These are phyloP conservation scores for Cephalopholis sonnerati DNA, from an alignment of 2,113 vertebrate genomes.

Conservation along the genomic window DNA sequence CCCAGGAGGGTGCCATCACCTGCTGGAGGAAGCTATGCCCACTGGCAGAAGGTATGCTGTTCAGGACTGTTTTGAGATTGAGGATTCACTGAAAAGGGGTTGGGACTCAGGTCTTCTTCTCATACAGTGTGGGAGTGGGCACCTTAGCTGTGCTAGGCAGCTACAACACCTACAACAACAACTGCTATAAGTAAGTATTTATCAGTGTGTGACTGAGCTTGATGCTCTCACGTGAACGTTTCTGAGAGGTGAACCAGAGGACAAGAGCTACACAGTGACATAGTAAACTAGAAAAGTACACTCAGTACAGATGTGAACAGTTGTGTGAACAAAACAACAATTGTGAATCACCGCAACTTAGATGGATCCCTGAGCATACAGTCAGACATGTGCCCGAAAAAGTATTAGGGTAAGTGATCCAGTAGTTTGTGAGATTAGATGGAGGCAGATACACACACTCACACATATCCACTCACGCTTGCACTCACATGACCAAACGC, in stretches of 20 bases:
- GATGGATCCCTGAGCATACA: too few relatives aligned
- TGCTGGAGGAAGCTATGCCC: conserved; percentile 84
- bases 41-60: conserved; percentile 76
- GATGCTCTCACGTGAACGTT: background rate
- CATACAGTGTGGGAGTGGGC: conserved; percentile 80
- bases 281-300: too few relatives aligned
- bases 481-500: background rate
- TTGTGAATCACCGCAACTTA: too few relatives aligned
- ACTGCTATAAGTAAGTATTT: conserved; percentile 82
- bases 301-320: too few relatives aligned
- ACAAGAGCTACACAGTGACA: background rate
- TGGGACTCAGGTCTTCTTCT: conserved; percentile 83
- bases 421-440: too few relatives aligned
- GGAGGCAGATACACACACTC: too few relatives aligned
- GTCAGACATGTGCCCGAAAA: too few relatives aligned
- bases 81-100: conserved; percentile 64
- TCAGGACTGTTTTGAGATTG: too few relatives aligned
- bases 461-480: too few relatives aligned
- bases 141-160: conserved; percentile 74
- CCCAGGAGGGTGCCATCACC: conserved; percentile 81
- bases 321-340: too few relatives aligned
- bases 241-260: background rate
- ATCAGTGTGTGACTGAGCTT: background rate
- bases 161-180: conserved; percentile 83
- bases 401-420: too few relatives aligned